Percentiles rank a stretch among this genome's conserved stretches.
Conservation (phyloP, 2,113 vertebrate genomes). For the Prionailurus viverrinus region DNA sequence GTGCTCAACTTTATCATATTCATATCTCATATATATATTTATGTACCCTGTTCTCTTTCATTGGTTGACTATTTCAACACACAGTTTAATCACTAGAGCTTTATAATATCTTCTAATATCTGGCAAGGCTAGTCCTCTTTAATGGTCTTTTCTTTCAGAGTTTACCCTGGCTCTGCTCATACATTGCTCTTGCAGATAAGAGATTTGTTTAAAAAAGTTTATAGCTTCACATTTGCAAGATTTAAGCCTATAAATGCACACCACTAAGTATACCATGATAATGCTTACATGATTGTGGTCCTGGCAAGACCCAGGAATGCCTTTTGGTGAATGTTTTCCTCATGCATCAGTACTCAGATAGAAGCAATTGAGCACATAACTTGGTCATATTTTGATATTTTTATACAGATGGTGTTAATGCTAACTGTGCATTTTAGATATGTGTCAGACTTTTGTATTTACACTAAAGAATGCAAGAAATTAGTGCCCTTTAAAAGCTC, state of each 20-base stretch:
- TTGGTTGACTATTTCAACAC: neutral
- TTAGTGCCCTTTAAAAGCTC: neutral
- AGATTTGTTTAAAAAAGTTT: neutral
- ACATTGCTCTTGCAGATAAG: neutral
- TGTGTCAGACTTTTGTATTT: neutral
- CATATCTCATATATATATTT: neutral
- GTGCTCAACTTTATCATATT: neutral
- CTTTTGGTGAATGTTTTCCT: neutral
- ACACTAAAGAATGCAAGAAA: neutral
- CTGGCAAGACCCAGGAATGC: neutral
- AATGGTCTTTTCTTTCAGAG: neutral
- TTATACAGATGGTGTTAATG: neutral
- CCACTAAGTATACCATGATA: neutral
- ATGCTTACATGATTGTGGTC: neutral
- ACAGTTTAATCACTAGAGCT: neutral
- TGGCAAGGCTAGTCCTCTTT: neutral
- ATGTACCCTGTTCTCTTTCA: neutral
- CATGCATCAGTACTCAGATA: neutral
- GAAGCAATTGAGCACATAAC: neutral
- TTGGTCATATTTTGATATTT: neutral
- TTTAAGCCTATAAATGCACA: neutral
- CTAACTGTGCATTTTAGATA: neutral
- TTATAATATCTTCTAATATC: neutral
- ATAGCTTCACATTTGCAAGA: neutral
- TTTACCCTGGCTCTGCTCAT: neutral